Evolutionary conservation across 2,888 invertebrate species (phyloP).

Genomic region (Sepioteuthis lessoniana): DNA sequence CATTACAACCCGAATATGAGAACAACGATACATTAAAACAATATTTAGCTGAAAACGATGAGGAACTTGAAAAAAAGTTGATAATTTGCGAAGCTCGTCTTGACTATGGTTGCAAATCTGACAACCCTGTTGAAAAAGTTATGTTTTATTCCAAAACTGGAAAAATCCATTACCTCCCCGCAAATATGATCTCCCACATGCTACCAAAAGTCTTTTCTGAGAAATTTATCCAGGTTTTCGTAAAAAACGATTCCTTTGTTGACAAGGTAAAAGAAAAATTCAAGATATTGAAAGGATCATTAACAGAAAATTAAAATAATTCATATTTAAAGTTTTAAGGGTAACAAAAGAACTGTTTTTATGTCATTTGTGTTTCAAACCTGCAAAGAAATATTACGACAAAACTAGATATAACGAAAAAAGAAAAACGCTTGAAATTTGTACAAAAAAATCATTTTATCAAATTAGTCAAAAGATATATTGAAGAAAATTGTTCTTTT

Average conservation of each 20-base stretch:
- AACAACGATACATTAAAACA: neutral
- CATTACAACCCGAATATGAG: conserved; percentile 15
- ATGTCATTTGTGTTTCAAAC: neutral
- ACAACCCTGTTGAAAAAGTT: conserved; percentile 59
- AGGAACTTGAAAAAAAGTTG: neutral
- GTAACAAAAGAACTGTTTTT: neutral
- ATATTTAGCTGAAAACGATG: neutral
- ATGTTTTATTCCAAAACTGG: conserved; percentile 57
- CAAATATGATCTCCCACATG: neutral
- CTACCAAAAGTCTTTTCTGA: conserved; percentile 37
- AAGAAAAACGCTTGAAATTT: too few species aligned
- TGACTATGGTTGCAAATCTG: conserved; percentile 58
- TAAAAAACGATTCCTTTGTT: neutral
- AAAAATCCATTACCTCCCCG: neutral
- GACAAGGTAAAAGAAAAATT: neutral
- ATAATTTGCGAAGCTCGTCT: conserved; percentile 45
- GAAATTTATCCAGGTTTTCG: neutral
- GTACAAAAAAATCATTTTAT: too few species aligned
- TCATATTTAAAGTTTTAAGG: neutral
- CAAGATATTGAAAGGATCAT: neutral
- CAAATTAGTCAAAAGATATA: too few species aligned
- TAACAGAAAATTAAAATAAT: too few species aligned
- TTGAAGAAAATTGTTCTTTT: too few species aligned
- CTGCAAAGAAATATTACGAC: neutral
- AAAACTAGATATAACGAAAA: too few species aligned